Percentiles rank a stretch among this genome's conserved stretches.
Conservation (phyloP, 2,888 invertebrate genomes). For the Leptothorax acervorum region DNA sequence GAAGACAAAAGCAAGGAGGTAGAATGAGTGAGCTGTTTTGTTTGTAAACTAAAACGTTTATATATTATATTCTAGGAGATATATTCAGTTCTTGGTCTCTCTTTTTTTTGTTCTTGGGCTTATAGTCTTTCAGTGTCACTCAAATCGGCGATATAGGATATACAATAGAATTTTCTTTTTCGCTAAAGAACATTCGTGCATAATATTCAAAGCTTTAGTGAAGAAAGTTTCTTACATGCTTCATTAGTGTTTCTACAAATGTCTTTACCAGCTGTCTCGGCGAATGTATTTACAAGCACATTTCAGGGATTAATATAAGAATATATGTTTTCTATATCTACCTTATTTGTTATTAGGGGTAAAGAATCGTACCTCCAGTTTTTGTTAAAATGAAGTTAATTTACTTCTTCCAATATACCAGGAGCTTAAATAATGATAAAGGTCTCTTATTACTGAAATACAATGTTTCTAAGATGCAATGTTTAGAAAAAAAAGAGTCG, state of each 20-base stretch:
- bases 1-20: not conserved
- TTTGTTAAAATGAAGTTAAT: too few species aligned
- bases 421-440: too few species aligned
- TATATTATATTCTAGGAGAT: constrained; percentile 7
- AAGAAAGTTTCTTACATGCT: not conserved
- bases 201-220: not conserved
- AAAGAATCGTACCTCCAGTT: too few species aligned
- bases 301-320: too few species aligned
- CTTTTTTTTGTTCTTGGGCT: too few species aligned
- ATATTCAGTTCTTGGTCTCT: not conserved
- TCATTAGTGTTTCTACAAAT: not conserved
- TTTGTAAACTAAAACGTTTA: constrained; percentile 17
- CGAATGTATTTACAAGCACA: not conserved
- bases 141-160: not conserved
- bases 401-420: too few species aligned
- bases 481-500: too few species aligned
- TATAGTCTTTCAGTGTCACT: not conserved
- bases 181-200: too few species aligned
- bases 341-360: too few species aligned
- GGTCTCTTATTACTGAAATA: too few species aligned
- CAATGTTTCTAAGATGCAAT: too few species aligned
- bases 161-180: not conserved
- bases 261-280: not conserved
- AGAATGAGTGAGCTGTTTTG: not conserved
- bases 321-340: too few species aligned